Evolutionary conservation across 92 coral and sea anemone species (phyloP), one percentile per base, ranked within the genome.

Genomic region (Umimayanthus chanpuru): DNA sequence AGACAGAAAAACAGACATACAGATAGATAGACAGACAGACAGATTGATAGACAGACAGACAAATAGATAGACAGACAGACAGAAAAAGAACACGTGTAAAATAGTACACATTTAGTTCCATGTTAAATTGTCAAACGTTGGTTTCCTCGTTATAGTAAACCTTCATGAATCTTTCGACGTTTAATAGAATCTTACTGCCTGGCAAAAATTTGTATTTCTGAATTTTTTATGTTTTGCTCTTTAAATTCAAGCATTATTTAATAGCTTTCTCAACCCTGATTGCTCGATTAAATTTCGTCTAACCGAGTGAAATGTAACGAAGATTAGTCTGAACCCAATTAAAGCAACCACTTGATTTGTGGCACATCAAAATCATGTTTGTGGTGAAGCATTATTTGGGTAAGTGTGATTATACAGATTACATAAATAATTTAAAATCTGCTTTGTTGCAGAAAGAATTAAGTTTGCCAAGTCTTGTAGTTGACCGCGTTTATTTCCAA

Each of bases 371-470:
- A 71, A 44, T 70, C 41, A 2, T 83, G 65, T 68, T 72, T 70
- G 87, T 67, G 79, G 78, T 83, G 21, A 70, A 72, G 23, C n/a
- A n/a, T 70, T 83, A 26, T 83, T 72, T 83, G 20, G 58, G 58
- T 30, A 15, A 16, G n/a, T 20, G 87, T 50, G 87, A 83, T 83
- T 44, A 70, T 28, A 83, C 38, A 70, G 61, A 68, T 43, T 2
- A 47, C 53, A 83, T 83, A 68, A 83, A 83, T 83, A 83, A 83
- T 83, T 83, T 70, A 83, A 4, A 26, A 41, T 14, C 43, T 47
- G 47, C 73, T 70, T 83, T 25, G 55, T 44, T 70, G 10, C 41
- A 6, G 64, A 30, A 82, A 70, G 87, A 58, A 56, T 56, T 55
- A 70, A 71, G 18, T 70, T 83, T 23, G 41, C 68, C 70, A 55